phyloP scores from a whole-genome alignment of 2,113 vertebrate species.

The Mungos mungo region DNA sequence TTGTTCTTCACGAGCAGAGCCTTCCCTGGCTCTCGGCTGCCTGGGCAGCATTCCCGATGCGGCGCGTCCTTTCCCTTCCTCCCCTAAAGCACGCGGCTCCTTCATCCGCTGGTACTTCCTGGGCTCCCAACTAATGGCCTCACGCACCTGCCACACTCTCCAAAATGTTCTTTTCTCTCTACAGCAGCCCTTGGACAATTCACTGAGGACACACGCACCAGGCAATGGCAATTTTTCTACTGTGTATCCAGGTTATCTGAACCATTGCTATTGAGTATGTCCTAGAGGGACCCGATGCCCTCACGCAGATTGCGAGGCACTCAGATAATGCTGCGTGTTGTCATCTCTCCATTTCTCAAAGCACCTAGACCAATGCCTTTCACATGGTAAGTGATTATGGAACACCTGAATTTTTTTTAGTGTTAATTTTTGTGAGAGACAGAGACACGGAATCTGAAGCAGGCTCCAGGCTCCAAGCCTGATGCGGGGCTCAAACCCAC shows the following conservation, averaged over 20 bases:
- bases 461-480: not conserved
- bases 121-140: not conserved
- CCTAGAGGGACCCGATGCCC: not conserved
- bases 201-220: accelerated
- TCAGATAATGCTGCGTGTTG: not conserved
- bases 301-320: not conserved
- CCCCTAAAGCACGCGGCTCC: not conserved
- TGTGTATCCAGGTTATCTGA: not conserved
- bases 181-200: not conserved
- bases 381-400: not conserved
- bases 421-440: not conserved
- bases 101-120: not conserved
- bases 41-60: accelerated
- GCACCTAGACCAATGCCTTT: not conserved
- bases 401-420: not conserved
- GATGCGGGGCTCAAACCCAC: not conserved
- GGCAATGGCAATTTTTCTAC: not conserved
- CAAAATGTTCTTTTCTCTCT: not conserved
- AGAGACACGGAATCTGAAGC: not conserved
- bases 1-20: no score
- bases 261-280: not conserved
- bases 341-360: not conserved
- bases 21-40: not conserved
- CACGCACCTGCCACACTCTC: not conserved
- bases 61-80: not conserved